Conservation (phyloP, 2,113 vertebrate species). For the Gymnarchus niloticus region DNA sequence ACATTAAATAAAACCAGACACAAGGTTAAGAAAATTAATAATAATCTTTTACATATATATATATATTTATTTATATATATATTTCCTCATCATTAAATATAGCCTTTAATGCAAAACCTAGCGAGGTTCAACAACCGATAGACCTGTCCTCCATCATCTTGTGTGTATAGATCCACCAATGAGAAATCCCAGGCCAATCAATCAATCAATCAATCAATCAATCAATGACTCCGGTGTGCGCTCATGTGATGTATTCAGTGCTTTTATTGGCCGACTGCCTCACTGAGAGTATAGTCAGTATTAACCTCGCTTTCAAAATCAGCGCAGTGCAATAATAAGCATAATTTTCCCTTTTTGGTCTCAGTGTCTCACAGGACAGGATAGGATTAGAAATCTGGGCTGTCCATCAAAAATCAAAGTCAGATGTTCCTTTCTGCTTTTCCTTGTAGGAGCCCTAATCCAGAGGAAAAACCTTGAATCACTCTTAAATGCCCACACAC, state of each 20-base stretch:
- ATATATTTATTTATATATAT: no score
- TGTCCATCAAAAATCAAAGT: neutral
- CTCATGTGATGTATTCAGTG: constrained; percentile 20
- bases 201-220: constrained; percentile 53
- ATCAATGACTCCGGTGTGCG: constrained; percentile 37
- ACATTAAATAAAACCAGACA: neutral
- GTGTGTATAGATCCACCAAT: neutral
- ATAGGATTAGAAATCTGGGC: neutral
- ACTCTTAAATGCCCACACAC: constrained; percentile 24
- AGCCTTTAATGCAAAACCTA: neutral
- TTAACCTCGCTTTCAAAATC: constrained; percentile 44
- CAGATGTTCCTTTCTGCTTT: neutral
- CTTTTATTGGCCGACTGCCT: constrained; percentile 35
- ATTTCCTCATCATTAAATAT: neutral
- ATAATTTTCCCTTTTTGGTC: constrained; percentile 17
- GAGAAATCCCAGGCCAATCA: constrained; percentile 23
- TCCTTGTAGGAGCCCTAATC: neutral
- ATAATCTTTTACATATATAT: neutral
- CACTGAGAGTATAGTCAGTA: constrained; percentile 38
- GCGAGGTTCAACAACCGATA: neutral
- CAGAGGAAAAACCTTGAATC: neutral
- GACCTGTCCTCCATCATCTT: neutral
- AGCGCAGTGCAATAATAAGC: constrained; percentile 43
- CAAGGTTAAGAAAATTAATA: neutral
- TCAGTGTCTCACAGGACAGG: constrained; percentile 14